Evolutionary conservation across 2,113 vertebrate species (phyloP).

Genomic region (Morone saxatilis): DNA sequence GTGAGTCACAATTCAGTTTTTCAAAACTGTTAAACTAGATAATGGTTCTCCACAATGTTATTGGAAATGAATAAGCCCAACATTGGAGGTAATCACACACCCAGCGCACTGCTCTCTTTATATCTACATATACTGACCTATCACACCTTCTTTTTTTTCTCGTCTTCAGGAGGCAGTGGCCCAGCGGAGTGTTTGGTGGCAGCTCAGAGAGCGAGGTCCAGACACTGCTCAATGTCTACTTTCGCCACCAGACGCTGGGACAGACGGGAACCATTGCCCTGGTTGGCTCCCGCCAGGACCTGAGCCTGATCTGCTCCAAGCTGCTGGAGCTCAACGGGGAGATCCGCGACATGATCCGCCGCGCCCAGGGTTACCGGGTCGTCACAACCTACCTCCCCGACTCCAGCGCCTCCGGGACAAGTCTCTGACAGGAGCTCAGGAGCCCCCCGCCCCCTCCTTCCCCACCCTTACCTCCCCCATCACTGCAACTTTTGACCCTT

Average conservation of each 20-base stretch:
- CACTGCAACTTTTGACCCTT: constrained; percentile 52
- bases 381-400: constrained; percentile 95
- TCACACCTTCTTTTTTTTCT: not conserved
- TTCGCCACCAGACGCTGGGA: constrained; percentile 97
- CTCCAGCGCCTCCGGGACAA: constrained; percentile 93
- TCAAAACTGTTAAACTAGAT: not conserved
- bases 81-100: too few relatives aligned
- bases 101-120: too few relatives aligned
- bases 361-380: constrained; percentile 95
- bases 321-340: constrained; percentile 97
- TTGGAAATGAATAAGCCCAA: too few relatives aligned
- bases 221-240: constrained; percentile 98
- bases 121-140: not conserved
- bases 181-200: constrained; percentile 95
- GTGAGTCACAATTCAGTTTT: constrained; percentile 73
- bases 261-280: constrained; percentile 97
- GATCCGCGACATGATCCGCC: constrained; percentile 97
- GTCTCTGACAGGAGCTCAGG: constrained; percentile 95
- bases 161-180: constrained; percentile 91
- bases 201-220: constrained; percentile 95
- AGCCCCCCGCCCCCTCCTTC: constrained; percentile 75
- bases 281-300: constrained; percentile 97
- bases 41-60: not conserved
- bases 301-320: constrained; percentile 95
- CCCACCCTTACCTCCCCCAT: constrained; percentile 55